These are phyloP conservation scores for Camelus dromedarius DNA, from an alignment of 2,113 vertebrate species.

Conservation along the genomic window DNA sequence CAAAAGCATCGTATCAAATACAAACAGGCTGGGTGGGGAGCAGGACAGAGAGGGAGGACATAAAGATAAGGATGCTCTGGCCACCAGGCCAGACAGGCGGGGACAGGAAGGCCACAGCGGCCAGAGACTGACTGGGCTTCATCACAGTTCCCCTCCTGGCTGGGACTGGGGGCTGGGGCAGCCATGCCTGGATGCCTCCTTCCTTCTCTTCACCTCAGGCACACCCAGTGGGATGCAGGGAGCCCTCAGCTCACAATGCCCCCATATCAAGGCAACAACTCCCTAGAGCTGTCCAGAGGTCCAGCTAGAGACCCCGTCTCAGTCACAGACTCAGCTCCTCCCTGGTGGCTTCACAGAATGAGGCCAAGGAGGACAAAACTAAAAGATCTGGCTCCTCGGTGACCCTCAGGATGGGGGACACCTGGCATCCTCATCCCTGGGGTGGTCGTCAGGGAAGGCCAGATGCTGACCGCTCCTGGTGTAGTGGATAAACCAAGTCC, in stretches of 20 bases:
- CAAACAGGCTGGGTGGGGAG: neutral
- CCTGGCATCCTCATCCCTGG: neutral
- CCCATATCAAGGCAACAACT: neutral
- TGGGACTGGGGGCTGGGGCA: neutral
- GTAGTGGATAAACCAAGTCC: neutral
- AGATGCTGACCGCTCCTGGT: fast-evolving
- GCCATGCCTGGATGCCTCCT: neutral
- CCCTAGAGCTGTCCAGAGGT: neutral
- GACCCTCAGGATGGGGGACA: fast-evolving
- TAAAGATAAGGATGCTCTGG: neutral
- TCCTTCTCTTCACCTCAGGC: neutral
- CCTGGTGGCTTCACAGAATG: neutral
- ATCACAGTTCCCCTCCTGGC: neutral
- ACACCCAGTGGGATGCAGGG: neutral
- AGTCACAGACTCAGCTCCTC: neutral
- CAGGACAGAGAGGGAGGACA: neutral
- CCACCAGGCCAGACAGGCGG: neutral
- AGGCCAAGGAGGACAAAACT: neutral
- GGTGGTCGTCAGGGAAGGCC: too few relatives aligned
- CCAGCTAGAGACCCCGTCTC: neutral
- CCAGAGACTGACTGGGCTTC: too few relatives aligned
- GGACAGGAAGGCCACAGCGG: neutral
- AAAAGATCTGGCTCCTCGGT: neutral
- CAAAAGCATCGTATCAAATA: neutral
- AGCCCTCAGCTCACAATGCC: too few relatives aligned